A percentile compares a stretch with the other conserved stretches of the same genome.
These are phyloP conservation scores for Auanema sp. DNA, from an alignment of 2,888 invertebrate genomes.

Conservation along the genomic window DNA sequence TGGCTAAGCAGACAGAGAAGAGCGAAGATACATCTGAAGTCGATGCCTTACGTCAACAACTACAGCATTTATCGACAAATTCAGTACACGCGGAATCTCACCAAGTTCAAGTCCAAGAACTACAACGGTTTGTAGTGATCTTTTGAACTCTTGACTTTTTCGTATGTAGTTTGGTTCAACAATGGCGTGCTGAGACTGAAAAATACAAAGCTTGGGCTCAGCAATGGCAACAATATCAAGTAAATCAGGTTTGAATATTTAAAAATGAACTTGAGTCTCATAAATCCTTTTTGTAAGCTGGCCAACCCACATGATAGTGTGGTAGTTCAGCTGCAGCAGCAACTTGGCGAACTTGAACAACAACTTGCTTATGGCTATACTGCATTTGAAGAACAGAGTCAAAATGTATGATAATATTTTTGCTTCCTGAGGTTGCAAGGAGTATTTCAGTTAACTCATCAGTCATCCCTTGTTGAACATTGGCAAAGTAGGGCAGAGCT, in stretches of 20 bases:
- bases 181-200: slow-evolving; percentile 59
- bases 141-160: not conserved
- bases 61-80: too few species aligned
- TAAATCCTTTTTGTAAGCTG: slow-evolving; percentile 28
- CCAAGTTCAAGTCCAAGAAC: not conserved
- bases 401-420: slow-evolving; percentile 46
- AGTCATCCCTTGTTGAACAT: not conserved
- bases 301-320: slow-evolving; percentile 49
- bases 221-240: slow-evolving; percentile 61
- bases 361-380: slow-evolving; percentile 60
- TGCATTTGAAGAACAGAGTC: slow-evolving; percentile 62
- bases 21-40: too few species aligned
- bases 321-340: slow-evolving; percentile 49
- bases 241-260: slow-evolving; percentile 52
- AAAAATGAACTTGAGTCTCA: not conserved
- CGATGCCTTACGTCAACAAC: too few species aligned
- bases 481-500: slow-evolving; percentile 23
- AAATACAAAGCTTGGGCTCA: slow-evolving; percentile 56
- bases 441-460: not conserved
- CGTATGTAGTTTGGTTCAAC: slow-evolving; percentile 33
- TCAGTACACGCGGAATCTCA: too few species aligned
- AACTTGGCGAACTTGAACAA: slow-evolving; percentile 51
- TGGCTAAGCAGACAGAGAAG: not conserved
- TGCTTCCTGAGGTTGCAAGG: too few species aligned
- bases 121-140: not conserved